Evolutionary conservation across 92 coral and sea anemone species (phyloP).

Genomic region (Palythoa heliodiscus): DNA sequence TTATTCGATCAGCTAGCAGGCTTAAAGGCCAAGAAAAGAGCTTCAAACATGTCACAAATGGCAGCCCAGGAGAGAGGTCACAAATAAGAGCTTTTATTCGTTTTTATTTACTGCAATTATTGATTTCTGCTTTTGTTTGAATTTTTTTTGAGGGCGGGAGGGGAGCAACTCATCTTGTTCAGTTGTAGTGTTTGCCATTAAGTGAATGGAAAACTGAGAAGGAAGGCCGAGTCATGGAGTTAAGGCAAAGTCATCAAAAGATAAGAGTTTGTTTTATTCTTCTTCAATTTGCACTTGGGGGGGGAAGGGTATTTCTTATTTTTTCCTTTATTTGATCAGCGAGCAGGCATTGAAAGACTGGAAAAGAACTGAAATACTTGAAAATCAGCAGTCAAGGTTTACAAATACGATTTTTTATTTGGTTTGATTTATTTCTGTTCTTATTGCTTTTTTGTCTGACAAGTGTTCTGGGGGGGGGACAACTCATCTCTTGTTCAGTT

Average conservation of each 20-base stretch:
- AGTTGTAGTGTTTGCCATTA: neutral
- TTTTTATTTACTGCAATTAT: neutral
- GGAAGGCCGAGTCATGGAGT: neutral
- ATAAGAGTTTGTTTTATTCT: neutral
- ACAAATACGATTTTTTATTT: too few relatives aligned
- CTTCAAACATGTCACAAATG: neutral
- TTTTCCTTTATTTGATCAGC: neutral
- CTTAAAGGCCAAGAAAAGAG: neutral
- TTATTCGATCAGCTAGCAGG: neutral
- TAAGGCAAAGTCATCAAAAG: neutral
- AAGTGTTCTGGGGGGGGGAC: too few relatives aligned
- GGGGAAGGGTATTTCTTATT: neutral
- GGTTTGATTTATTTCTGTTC: neutral
- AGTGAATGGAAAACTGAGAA: neutral
- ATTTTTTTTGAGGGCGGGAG: neutral
- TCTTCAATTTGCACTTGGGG: too few relatives aligned
- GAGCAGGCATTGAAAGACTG: neutral
- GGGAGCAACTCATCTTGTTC: neutral
- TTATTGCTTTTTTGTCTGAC: too few relatives aligned
- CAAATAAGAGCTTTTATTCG: neutral
- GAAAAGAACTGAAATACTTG: neutral
- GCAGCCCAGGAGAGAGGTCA: neutral
- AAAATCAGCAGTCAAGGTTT: neutral
- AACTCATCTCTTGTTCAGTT: too few relatives aligned
- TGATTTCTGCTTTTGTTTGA: neutral